A percentile compares a stretch with the other conserved stretches of the same genome.
These are phyloP conservation scores for Isaurus tuberculatus DNA, from an alignment of 92 coral and sea anemone species.

Conservation along the genomic window DNA sequence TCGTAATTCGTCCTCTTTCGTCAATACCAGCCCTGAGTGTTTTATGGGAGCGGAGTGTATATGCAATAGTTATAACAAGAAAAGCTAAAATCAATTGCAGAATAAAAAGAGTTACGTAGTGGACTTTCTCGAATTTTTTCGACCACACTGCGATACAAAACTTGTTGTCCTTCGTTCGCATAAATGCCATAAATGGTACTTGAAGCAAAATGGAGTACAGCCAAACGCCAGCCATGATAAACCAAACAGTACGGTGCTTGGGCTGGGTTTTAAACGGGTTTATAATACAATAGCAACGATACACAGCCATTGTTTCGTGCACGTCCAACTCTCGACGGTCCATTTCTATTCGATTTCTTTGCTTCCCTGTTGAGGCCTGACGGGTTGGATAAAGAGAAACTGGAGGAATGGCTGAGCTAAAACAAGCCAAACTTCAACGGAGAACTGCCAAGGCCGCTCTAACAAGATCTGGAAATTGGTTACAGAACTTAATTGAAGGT, in stretches of 20 bases:
- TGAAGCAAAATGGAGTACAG: not conserved
- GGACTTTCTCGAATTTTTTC: not conserved
- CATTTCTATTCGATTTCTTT: no score
- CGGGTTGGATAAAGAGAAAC: no score
- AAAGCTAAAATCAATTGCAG: conserved; percentile 14
- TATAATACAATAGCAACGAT: conserved; percentile 27
- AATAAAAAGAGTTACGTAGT: not conserved
- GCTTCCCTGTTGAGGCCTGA: no score
- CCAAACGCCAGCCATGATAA: conserved; percentile 1
- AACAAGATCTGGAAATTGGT: no score
- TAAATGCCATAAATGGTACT: not conserved
- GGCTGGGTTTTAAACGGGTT: conserved; percentile 20
- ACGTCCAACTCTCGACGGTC: no score
- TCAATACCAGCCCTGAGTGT: conserved; percentile 2
- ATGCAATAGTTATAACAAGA: not conserved
- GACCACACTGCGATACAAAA: conserved; percentile 7
- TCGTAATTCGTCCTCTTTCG: conserved; percentile 13
- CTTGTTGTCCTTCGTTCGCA: not conserved
- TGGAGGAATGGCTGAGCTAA: no score
- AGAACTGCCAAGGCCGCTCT: no score
- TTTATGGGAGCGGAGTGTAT: conserved; percentile 13
- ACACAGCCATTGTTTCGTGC: no score
- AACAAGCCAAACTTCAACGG: no score
- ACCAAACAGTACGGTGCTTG: not conserved
- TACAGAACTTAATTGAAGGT: no score